These are phyloP conservation scores for Diachrysia chrysitis DNA, from an alignment of 2,888 invertebrate species.

Conservation along the genomic window DNA sequence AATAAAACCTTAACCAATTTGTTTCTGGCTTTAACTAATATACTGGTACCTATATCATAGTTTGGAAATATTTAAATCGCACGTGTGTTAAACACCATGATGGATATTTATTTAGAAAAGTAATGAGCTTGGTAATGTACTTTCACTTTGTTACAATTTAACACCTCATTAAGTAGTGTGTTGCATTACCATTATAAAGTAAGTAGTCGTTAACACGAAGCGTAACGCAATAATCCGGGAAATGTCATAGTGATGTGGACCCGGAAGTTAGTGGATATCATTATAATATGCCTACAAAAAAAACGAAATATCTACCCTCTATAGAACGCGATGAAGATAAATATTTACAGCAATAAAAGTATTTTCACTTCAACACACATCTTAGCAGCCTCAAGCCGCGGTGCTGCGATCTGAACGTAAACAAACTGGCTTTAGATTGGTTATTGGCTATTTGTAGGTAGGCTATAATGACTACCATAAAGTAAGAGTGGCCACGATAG, in stretches of 20 bases:
- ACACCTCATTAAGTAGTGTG: conserved; percentile 62
- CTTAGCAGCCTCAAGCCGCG: conserved; percentile 37
- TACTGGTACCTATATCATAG: conserved; percentile 25
- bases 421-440: conserved; percentile 56
- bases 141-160: conserved; percentile 61
- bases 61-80: conserved; percentile 9
- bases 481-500: conserved; percentile 53
- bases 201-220: conserved; percentile 54
- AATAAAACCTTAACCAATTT: too few relatives aligned
- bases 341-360: conserved; percentile 65
- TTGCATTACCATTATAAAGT: conserved; percentile 53
- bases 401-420: conserved; percentile 50
- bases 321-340: conserved; percentile 50
- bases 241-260: conserved; percentile 52
- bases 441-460: conserved; percentile 56
- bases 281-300: conserved; percentile 42
- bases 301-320: conserved; percentile 44
- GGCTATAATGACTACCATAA: conserved; percentile 45
- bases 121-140: conserved; percentile 43
- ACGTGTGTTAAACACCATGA: neutral
- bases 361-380: conserved; percentile 55
- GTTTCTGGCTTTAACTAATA: too few relatives aligned
- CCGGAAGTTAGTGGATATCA: conserved; percentile 48
- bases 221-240: conserved; percentile 58
- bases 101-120: conserved; percentile 31